Evolutionary conservation across 2,113 vertebrate genomes (phyloP).

Genomic region (Takifugu bimaculatus): DNA sequence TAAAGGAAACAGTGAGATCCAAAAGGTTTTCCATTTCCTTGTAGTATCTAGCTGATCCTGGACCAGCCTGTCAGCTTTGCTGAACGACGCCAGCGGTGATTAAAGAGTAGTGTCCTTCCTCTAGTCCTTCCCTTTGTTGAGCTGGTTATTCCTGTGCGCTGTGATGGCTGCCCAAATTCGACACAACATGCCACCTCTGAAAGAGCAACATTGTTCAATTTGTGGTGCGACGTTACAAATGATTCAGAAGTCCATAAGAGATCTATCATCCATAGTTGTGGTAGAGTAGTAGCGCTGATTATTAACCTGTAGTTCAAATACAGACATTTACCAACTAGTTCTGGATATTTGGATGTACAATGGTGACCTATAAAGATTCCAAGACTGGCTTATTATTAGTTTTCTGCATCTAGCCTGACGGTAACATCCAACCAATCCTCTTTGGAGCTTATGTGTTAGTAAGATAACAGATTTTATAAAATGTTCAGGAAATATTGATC

Average conservation of each 20-base stretch:
- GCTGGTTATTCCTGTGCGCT: conserved; percentile 57
- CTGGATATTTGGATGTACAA: no score
- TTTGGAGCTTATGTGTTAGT: no score
- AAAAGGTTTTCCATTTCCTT: not conserved
- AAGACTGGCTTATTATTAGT: not conserved
- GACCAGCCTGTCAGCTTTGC: conserved; percentile 48
- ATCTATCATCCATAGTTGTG: no score
- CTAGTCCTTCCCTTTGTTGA: conserved; percentile 45
- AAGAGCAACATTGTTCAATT: conserved; percentile 13
- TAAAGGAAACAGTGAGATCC: not conserved
- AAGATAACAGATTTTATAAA: no score
- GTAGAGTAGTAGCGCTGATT: no score
- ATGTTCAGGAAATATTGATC: no score
- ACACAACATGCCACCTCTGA: conserved; percentile 81
- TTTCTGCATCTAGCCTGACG: conserved; percentile 5
- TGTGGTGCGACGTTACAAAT: not conserved
- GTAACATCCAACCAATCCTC: not conserved
- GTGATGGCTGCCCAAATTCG: conserved; percentile 82
- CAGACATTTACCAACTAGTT: no score
- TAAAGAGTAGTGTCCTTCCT: conserved; percentile 60
- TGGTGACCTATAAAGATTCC: no score
- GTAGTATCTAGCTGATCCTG: conserved; percentile 22
- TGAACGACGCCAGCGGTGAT: conserved; percentile 31
- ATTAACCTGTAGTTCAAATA: no score
- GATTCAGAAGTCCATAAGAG: not conserved